Percentiles rank a stretch among this genome's conserved stretches.
These are phyloP conservation scores for Myiotriccus ornatus DNA, from an alignment of 2,797 vertebrate species.

Conservation along the genomic window DNA sequence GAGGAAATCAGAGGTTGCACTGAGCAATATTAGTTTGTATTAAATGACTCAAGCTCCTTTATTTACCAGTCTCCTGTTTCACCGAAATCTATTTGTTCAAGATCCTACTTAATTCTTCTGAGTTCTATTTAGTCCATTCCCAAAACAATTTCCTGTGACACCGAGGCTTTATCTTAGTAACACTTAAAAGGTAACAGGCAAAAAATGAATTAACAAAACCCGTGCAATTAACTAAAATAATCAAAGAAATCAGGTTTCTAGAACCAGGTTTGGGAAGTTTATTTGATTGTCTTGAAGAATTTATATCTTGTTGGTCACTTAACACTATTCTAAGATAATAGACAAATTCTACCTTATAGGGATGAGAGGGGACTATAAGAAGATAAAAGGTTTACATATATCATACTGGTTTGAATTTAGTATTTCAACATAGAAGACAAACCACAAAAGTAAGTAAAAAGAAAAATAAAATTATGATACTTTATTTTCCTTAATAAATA, in stretches of 20 bases:
- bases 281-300: background rate
- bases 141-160: background rate
- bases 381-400: background rate
- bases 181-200: background rate
- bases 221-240: background rate
- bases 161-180: background rate
- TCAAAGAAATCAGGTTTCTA: background rate
- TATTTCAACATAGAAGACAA: background rate
- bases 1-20: background rate
- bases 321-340: background rate
- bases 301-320: background rate
- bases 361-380: background rate
- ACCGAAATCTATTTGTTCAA: background rate
- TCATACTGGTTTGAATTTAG: background rate
- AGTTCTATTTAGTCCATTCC: background rate
- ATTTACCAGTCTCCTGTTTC: background rate
- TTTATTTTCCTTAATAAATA: slow-evolving; percentile 57
- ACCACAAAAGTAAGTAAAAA: background rate
- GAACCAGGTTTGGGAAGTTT: background rate
- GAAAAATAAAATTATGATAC: background rate
- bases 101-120: background rate
- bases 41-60: background rate
- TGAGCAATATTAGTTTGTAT: background rate
- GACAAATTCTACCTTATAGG: background rate
- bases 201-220: background rate